Base-by-base conservation (phyloP, 1,140 invertebrate species). In the Trigoniulus corallinus region DNA sequence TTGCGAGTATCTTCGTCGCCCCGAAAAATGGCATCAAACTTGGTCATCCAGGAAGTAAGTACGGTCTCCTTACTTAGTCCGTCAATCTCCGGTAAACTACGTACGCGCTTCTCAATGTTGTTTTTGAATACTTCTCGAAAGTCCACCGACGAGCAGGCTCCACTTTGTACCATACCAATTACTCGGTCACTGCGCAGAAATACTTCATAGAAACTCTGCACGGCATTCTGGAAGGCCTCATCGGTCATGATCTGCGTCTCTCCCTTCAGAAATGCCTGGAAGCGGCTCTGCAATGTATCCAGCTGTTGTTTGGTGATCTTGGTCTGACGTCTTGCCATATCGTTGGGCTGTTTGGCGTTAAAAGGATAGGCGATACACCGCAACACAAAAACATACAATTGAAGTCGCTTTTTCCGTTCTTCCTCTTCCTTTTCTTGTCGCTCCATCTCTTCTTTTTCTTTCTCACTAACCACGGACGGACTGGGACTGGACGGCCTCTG, bases 11-110 rank as follows among this genome's bases (percentile, higher is more conserved):
- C 87, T 56, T 92, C 88, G 59, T 92, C 86, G 37, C 84, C 82
- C 48, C 77, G 93, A 64, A 96, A 84, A 63, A 99, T 98, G 66
- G 89, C 89, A 73, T 99, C 96, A 69, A 97, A 98, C 73, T 98
- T 99, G 29, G 91, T 88, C 79, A 99, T 85, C 95, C 95, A 99
- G 45, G 93, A 96, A 47, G 89, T 94, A 58, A 98, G 72, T 22
- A 98, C 93, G 45, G 94, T 97, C 71, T 98, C 95, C 76, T 99
- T 99, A 70, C 91, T 97, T 55, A 98, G 71, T 52, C 95, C 95
- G 71, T 99, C 94, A 64, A 98, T 97, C 77, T 98, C 94, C 56
- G 95, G 94, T 61, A 98, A 76, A 64, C 88, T 94, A 68, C 84
- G 80, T 62, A 97, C 88, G 69, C 91, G 74, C 70, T 96, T 96